Conservation (phyloP, 2,797 vertebrate genomes). For the Gambelia wislizenii region DNA sequence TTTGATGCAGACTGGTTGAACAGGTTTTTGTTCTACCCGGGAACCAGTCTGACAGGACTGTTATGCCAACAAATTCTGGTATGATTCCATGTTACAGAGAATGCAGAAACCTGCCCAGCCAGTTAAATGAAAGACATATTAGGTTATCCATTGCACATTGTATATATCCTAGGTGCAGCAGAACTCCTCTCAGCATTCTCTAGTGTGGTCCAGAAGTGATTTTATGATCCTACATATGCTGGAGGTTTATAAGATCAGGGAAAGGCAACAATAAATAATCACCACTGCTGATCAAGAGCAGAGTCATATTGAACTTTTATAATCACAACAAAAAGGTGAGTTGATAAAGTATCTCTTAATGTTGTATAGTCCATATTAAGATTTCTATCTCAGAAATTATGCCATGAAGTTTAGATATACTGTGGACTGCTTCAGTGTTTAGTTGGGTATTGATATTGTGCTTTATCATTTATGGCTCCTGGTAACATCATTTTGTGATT, state of each 20-base stretch:
- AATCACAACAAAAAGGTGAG: slow-evolving; percentile 81
- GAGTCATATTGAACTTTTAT: slow-evolving; percentile 62
- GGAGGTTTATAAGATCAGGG: slow-evolving; percentile 72
- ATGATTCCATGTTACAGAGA: slow-evolving; percentile 88
- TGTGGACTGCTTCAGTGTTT: slow-evolving; percentile 40
- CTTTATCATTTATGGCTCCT: background rate
- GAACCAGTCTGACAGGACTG: slow-evolving; percentile 84
- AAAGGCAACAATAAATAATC: slow-evolving; percentile 74
- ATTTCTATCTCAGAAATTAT: slow-evolving; percentile 53
- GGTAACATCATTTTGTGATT: slow-evolving; percentile 47
- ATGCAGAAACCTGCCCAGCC: slow-evolving; percentile 87
- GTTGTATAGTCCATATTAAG: slow-evolving; percentile 51
- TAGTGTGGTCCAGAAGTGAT: slow-evolving; percentile 77
- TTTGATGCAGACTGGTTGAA: slow-evolving; percentile 86
- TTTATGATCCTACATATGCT: slow-evolving; percentile 73
- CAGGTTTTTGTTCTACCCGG: slow-evolving; percentile 80
- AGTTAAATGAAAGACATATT: slow-evolving; percentile 90
- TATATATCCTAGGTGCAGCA: slow-evolving; percentile 83
- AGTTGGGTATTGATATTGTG: slow-evolving; percentile 7
- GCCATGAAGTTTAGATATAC: slow-evolving; percentile 43
- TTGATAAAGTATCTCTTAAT: slow-evolving; percentile 71
- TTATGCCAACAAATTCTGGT: slow-evolving; percentile 90
- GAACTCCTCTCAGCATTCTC: slow-evolving; percentile 78
- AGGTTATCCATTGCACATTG: slow-evolving; percentile 87
- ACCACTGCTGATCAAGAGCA: slow-evolving; percentile 74